phyloP scores from a whole-genome alignment of 2,113 vertebrate genomes.

The Serinus canaria region DNA sequence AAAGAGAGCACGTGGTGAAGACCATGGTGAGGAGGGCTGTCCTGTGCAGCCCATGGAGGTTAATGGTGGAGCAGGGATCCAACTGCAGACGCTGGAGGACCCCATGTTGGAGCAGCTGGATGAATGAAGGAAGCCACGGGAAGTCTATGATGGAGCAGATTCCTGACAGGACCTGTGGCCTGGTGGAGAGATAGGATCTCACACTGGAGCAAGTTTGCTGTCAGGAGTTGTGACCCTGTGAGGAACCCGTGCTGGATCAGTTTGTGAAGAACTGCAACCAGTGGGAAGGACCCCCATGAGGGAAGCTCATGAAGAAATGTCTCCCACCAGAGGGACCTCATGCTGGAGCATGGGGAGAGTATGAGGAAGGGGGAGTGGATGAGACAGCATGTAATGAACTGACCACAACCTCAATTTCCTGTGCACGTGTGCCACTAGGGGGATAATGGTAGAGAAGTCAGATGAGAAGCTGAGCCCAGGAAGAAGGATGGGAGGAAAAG shows the following conservation, averaged over 20 bases:
- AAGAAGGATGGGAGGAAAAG: background rate
- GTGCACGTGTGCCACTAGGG: rapidly evolving
- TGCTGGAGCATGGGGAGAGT: background rate
- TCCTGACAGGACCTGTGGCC: background rate
- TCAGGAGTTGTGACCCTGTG: no score
- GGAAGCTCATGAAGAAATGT: background rate
- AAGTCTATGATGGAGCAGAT: background rate
- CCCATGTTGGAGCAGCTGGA: background rate
- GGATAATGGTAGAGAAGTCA: background rate
- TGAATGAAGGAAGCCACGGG: background rate
- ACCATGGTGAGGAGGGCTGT: background rate
- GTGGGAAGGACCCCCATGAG: rapidly evolving
- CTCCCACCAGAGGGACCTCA: background rate
- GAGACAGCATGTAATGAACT: background rate
- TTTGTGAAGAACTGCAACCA: background rate
- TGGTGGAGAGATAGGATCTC: background rate
- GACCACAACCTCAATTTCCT: rapidly evolving
- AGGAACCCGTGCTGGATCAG: background rate
- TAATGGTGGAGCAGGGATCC: background rate
- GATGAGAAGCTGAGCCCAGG: background rate
- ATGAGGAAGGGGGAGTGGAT: background rate
- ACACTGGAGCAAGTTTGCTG: background rate
- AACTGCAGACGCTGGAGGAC: background rate
- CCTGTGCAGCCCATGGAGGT: rapidly evolving
- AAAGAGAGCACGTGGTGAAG: background rate